A percentile compares a stretch with the other conserved stretches of the same genome.
These are phyloP conservation scores for Porites lutea DNA, from an alignment of 64 coral and sea anemone genomes.

Conservation along the genomic window DNA sequence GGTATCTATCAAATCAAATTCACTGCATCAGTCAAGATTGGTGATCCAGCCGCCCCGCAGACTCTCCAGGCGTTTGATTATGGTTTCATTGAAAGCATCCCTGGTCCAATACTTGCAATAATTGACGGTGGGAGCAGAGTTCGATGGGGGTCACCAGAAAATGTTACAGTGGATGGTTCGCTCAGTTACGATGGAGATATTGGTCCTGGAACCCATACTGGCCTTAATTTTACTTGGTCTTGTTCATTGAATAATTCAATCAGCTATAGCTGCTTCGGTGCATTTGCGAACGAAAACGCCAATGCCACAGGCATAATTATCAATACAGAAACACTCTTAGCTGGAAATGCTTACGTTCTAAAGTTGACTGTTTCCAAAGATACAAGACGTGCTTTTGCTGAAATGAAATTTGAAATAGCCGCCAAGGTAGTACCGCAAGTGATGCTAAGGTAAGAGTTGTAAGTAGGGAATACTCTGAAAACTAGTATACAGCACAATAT, in stretches of 20 bases:
- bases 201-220: constrained; percentile 30
- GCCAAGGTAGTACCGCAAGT: neutral
- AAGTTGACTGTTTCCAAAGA: constrained; percentile 22
- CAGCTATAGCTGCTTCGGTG: constrained; percentile 9
- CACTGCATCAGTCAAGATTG: neutral
- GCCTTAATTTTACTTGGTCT: constrained; percentile 24
- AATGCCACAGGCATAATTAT: neutral
- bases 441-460: neutral
- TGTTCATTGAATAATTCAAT: neutral
- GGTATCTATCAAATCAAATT: constrained; percentile 42
- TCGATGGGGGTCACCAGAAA: constrained; percentile 1
- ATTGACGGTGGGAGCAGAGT: constrained; percentile 38
- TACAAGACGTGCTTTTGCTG: neutral
- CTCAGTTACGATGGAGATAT: constrained; percentile 32
- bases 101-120: constrained; percentile 10
- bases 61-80: constrained; percentile 20
- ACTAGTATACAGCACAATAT: too few species aligned
- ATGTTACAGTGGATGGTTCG: constrained; percentile 15
- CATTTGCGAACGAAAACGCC: neutral
- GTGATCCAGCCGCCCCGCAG: neutral
- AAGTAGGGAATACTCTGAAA: neutral
- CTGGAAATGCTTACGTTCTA: neutral
- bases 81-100: constrained; percentile 20
- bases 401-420: constrained; percentile 19
- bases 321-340: neutral